Base-by-base conservation (phyloP, 2,113 vertebrate species). In the Phyllostomus hastatus region DNA sequence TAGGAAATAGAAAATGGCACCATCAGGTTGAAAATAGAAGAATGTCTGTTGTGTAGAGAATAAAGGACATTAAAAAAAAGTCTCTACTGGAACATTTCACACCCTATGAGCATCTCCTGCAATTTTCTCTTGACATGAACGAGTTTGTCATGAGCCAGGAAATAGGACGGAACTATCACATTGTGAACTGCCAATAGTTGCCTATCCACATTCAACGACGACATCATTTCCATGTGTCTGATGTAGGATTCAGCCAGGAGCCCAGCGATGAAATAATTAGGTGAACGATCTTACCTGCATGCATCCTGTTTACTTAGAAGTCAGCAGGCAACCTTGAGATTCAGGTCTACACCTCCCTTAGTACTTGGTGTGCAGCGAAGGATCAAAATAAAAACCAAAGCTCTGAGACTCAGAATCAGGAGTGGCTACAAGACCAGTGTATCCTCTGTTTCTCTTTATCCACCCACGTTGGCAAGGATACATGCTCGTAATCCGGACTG, bases 311-410 rank as follows among this genome's bases (percentile, higher is more conserved):
- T 98, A 97, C 95, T 98, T 97, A 97, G 96, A 98, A 98, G 97
- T 93, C 98, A 98, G 97, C 96, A 97, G 96, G 95, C 82, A 97
- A 97, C 75, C 81, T 98, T 88, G 48, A 96, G 91, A 97, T 98
- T 98, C 95, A 97, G 98, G 98, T 98, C 97, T 93, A 97, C 80
- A 94, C 96, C 97, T 95, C 94, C 75, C 95, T 92, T 90, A 98
- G 95, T 90, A 96, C 78, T 96, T 26, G 76, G 92, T 96, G 91
- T 88, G 73, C 95, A 70, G 96, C 24, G 31, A 98, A 91, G 97
- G 98, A 98, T 98, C 98, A 98, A 97, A 98, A 98, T 98, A 98
- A 98, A 98, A 98, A 98, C 98, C 98, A 98, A 97, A 98, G 95
- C 88, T 97, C 95, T 98, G 98, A 98, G 96, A 96, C 95, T 3